Evolutionary conservation across 2,888 invertebrate species (phyloP), one percentile per base, ranked within the genome.

Genomic region (Homarus gammarus): DNA sequence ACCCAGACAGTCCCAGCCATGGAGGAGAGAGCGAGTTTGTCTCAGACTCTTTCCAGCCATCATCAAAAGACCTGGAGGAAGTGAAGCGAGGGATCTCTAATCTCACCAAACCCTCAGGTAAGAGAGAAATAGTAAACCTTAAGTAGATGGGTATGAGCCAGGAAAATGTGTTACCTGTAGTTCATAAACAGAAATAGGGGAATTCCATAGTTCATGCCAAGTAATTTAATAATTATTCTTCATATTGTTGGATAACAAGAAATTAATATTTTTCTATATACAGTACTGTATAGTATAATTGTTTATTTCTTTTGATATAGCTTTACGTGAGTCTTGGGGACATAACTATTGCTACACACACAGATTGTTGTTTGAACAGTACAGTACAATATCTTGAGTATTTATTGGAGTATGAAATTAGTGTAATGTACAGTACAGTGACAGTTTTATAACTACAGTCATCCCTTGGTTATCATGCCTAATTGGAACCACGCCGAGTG

Each of bases 41-140:
- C 93, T 96, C 96, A 93, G 97, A 97, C 94, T 95, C 96, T 93
- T 96, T 96, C 94, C 95, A 96, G 94, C 95, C 95, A 92, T 95
- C 95, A 93, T 95, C 95, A 92, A 95, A 95, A 93, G 96, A 96
- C 93, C 94, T 96, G 93, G 96, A 96, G 93, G 96, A 97, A 94
- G 96, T 96, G 91, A 95, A 96, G 93, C 96, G 96, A 93, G 96
- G 96, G 93, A 96, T 97, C 96, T 95, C 96, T 94, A 96, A 96
- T 94, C 95, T 97, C 96, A 96, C 92, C 95, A 96, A 93, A 95
- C 95, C 93, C 64, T 87, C 87, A 44, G 91, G 91, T 91, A 85
- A 85, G 84, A 40, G n/a, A 0, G 18, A 27, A 1, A 27, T n/a
- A 27, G 8, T 27, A 2, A n/a, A 27, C 27, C 22, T 27, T 64